Conservation (phyloP, 2,113 vertebrate genomes). For the Scytalopus superciliaris region DNA sequence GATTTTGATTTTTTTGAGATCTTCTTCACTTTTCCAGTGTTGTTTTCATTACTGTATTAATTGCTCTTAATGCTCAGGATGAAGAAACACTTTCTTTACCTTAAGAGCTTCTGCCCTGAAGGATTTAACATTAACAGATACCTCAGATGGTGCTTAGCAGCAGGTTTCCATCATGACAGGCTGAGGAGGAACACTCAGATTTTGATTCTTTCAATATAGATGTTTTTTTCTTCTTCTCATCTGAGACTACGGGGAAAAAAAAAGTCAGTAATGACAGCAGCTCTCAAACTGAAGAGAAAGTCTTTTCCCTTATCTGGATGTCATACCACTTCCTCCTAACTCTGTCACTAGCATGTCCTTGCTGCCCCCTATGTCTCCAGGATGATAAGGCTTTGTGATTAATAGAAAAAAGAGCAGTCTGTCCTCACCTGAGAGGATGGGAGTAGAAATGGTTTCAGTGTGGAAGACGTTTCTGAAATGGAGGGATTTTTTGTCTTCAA, state of each 20-base stretch:
- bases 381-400: background rate
- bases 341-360: background rate
- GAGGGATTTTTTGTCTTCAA: background rate
- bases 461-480: background rate
- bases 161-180: background rate
- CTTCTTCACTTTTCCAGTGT: background rate
- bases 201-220: background rate
- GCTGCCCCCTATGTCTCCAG: background rate
- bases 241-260: background rate
- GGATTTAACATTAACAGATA: background rate
- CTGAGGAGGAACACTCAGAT: background rate
- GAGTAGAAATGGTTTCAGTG: background rate
- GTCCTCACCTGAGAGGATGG: background rate
- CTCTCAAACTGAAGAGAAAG: background rate
- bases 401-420: background rate
- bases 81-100: background rate
- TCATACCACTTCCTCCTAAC: background rate
- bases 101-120: background rate
- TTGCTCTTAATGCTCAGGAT: background rate
- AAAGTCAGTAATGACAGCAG: background rate
- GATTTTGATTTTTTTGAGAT: background rate
- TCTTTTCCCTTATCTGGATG: background rate
- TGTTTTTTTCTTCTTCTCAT: background rate
- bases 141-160: background rate
- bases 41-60: background rate